phyloP scores from a whole-genome alignment of 2,797 vertebrate species.

The Gadopsis bispinosus region DNA sequence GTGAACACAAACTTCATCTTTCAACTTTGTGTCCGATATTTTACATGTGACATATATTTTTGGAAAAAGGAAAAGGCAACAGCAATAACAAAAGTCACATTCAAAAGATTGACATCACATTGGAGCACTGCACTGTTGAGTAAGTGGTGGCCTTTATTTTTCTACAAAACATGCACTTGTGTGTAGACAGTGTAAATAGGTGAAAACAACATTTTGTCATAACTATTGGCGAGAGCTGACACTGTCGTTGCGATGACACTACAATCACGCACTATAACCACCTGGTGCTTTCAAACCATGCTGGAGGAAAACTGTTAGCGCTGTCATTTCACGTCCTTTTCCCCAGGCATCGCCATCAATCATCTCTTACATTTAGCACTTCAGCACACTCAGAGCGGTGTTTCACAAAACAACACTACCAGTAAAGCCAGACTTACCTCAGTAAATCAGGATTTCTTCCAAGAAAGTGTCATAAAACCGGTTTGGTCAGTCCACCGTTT shows the following conservation, averaged over 20 bases:
- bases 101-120: slow-evolving; percentile 2
- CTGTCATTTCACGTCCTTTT: background rate
- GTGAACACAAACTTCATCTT: background rate
- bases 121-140: slow-evolving; percentile 12
- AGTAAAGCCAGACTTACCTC: background rate
- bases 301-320: background rate
- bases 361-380: background rate
- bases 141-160: slow-evolving; percentile 61
- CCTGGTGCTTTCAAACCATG: slow-evolving; percentile 14
- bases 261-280: slow-evolving; percentile 13
- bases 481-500: background rate
- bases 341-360: background rate
- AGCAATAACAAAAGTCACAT: background rate
- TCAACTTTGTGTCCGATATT: background rate
- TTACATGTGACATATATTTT: background rate
- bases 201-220: slow-evolving; percentile 37
- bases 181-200: slow-evolving; percentile 49
- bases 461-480: background rate
- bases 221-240: slow-evolving; percentile 8
- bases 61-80: background rate
- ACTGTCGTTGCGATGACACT: background rate
- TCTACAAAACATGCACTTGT: slow-evolving; percentile 69
- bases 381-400: background rate
- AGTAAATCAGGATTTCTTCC: background rate
- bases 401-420: background rate